Conservation (phyloP, 2,797 vertebrate species). For the Bovichtus variegatus region DNA sequence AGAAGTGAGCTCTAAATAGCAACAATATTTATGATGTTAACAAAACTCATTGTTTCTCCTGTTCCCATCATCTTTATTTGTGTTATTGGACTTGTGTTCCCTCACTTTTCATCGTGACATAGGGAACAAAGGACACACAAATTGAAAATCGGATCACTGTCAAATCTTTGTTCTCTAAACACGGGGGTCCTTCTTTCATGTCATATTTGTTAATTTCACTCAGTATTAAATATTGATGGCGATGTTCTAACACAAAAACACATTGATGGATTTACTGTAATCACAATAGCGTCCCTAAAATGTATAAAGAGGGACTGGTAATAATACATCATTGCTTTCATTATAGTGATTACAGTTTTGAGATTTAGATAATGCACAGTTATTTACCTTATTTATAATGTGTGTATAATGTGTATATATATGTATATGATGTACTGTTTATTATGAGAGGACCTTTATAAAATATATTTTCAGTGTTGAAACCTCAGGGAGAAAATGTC, state of each 20-base stretch:
- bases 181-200: constrained; percentile 7
- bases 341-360: constrained; percentile 40
- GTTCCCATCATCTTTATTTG: constrained; percentile 66
- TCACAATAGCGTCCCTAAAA: constrained; percentile 39
- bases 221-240: constrained; percentile 24
- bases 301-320: constrained; percentile 50
- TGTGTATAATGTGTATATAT: background rate
- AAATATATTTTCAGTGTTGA: background rate
- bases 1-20: constrained; percentile 27
- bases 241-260: constrained; percentile 27
- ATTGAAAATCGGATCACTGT: constrained; percentile 44
- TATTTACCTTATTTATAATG: constrained; percentile 2
- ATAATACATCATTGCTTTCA: constrained; percentile 24
- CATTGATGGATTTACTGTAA: constrained; percentile 44
- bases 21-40: constrained; percentile 59
- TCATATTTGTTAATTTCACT: constrained; percentile 35
- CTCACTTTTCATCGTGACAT: constrained; percentile 31
- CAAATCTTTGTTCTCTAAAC: constrained; percentile 48
- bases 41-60: constrained; percentile 37
- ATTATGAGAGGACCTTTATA: background rate
- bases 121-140: constrained; percentile 44
- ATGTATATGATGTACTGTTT: background rate
- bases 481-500: background rate
- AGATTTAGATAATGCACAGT: constrained; percentile 5
- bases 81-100: constrained; percentile 44